Percentiles rank a stretch among this genome's conserved stretches.
Conservation (phyloP, 2,797 vertebrate species). For the Neostethus bicornis region DNA sequence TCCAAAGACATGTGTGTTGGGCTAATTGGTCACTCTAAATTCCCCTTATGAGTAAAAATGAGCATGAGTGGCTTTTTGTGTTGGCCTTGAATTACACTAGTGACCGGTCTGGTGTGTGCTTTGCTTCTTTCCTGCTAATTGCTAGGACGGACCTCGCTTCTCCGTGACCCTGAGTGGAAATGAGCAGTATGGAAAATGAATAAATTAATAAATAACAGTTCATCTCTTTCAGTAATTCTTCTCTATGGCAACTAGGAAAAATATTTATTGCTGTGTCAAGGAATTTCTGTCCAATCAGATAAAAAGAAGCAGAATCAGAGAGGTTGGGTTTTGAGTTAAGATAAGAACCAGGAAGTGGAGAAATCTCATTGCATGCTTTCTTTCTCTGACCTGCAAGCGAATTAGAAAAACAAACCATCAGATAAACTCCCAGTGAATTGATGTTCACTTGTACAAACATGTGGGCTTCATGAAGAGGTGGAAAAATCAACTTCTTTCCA, state of each 20-base stretch:
- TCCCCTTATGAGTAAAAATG: no score
- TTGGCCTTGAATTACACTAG: no score
- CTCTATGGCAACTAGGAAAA: conserved; percentile 43
- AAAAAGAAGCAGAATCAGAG: conserved; percentile 49
- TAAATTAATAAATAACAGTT: no score
- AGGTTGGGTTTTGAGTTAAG: conserved; percentile 53
- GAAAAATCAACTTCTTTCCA: no score
- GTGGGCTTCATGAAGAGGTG: conserved; percentile 6
- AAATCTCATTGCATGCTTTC: conserved; percentile 56
- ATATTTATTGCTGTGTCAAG: conserved; percentile 53
- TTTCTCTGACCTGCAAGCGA: conserved; percentile 57
- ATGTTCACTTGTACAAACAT: conserved; percentile 11
- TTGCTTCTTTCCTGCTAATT: no score
- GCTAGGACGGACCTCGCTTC: no score
- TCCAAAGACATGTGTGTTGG: no score
- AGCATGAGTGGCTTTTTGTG: no score
- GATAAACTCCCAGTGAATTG: conserved; percentile 31
- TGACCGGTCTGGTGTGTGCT: no score
- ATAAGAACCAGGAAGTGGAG: conserved; percentile 60
- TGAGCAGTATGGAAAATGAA: no score
- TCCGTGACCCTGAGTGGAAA: no score
- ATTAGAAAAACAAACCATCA: conserved; percentile 34
- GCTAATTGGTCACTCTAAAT: no score
- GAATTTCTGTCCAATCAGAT: conserved; percentile 71
- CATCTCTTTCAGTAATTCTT: conserved; percentile 27